Base-by-base conservation (phyloP, 2,888 invertebrate species). In the Trimorus sp. region DNA sequence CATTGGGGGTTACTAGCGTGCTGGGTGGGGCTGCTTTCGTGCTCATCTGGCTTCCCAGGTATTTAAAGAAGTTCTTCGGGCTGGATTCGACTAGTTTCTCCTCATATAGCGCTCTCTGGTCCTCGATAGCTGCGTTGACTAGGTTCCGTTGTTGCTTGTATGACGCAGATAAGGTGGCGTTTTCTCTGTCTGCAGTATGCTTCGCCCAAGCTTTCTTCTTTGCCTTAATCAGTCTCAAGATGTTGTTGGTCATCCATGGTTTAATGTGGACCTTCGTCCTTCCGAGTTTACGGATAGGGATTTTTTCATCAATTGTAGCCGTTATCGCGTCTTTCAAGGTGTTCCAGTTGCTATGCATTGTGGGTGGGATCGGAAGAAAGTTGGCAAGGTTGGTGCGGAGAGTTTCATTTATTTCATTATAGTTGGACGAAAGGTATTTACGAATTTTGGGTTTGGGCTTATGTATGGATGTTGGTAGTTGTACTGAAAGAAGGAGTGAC, bases 161-260 rank as follows among this genome's bases (percentile, higher is more conserved):
- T 12, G 45, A 12, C n/a, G 45, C 6, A 6, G n/a, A 1, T 1
- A 45, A 6, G 11, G 6, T 6, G 1, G 1, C 3, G 45, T 45
- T 45, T 45, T 45, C 45, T 45, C n/a, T 45, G 45, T 45, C 45
- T n/a, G n/a, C n/a, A 45, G 45, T 6, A 45, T 45, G 45, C n/a
- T 6, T 45, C 1, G 6, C 45, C 45, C 45, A 45, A 45, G 45
- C 45, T 6, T 45, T 45, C 45, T 45, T 45, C 45, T 45, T 45
- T 9, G 45, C 6, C 6, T 45, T 45, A 6, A 45, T 45, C 11
- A 3, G 45, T 6, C 6, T 1, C 2, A 45, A 3, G n/a, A 45
- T 45, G n/a, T 1, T 45, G 2, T 45, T 45, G 6, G 45, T 45
- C 45, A 45, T 45, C 45, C 45, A 45, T 45, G 45, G 45, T 45